Evolutionary conservation across 2,888 invertebrate species (phyloP).

Genomic region (Drosophila macrospina): DNA sequence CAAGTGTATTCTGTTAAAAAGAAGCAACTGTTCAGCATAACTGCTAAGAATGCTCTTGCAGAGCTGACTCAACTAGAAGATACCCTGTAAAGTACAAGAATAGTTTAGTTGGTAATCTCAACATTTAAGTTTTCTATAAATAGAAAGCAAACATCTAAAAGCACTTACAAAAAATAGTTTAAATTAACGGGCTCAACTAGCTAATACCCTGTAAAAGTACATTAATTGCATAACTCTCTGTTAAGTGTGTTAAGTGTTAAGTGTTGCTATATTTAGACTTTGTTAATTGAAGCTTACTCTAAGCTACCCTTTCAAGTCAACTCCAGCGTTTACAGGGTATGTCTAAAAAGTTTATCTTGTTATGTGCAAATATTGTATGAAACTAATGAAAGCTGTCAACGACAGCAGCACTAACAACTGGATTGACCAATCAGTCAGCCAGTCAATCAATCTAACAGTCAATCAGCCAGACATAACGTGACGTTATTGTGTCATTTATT

Average conservation of each 20-base stretch:
- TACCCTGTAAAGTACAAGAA: too few species aligned
- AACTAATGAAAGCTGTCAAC: slow-evolving; percentile 57
- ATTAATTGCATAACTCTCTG: too few species aligned
- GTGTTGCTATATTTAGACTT: too few species aligned
- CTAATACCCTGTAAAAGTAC: not conserved
- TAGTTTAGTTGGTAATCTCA: too few species aligned
- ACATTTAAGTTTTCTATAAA: too few species aligned
- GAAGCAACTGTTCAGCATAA: too few species aligned
- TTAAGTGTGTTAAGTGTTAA: not conserved
- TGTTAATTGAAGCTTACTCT: not conserved
- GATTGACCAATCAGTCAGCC: slow-evolving; percentile 15
- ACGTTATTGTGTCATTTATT: slow-evolving; percentile 47
- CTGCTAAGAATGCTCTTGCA: too few species aligned
- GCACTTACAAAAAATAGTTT: too few species aligned
- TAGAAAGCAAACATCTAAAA: too few species aligned
- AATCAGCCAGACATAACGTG: slow-evolving; percentile 20
- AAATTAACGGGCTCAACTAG: too few species aligned
- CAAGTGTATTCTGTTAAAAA: too few species aligned
- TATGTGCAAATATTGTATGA: slow-evolving; percentile 40
- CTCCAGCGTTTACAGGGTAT: slow-evolving; percentile 16
- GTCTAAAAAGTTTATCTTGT: slow-evolving; percentile 22
- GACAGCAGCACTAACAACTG: slow-evolving; percentile 33
- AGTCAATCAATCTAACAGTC: slow-evolving; percentile 35
- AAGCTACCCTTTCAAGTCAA: not conserved
- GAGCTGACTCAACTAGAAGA: too few species aligned